Evolutionary conservation across 2,113 vertebrate genomes (phyloP).

Genomic region (Gila orcuttii): DNA sequence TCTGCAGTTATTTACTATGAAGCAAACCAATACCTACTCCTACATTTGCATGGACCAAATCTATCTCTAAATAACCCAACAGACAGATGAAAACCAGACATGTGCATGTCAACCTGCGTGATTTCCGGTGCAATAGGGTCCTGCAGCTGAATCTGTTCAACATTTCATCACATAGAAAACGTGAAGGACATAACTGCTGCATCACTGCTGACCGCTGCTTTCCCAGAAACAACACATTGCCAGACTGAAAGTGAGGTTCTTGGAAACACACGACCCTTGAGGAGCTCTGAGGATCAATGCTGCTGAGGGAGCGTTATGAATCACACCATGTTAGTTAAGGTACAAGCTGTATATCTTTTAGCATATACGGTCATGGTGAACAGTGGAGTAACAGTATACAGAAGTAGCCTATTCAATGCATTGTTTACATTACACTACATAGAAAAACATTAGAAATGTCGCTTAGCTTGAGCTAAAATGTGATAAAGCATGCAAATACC

Average conservation of each 20-base stretch:
- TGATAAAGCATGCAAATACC: background rate
- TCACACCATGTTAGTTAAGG: background rate
- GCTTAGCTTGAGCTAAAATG: background rate
- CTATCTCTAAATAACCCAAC: background rate
- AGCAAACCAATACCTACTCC: background rate
- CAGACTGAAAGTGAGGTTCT: background rate
- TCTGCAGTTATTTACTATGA: background rate
- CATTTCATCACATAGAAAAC: background rate
- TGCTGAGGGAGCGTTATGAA: background rate
- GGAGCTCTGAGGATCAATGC: background rate
- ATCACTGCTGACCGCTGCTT: slow-evolving; percentile 10
- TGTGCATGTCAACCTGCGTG: background rate
- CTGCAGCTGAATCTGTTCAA: background rate
- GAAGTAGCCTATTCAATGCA: background rate
- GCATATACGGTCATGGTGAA: background rate
- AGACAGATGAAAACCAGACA: background rate
- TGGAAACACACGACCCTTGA: background rate
- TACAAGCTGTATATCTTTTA: background rate
- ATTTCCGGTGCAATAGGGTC: background rate
- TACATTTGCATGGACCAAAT: background rate
- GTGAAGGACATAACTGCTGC: background rate
- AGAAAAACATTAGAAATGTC: background rate
- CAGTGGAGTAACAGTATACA: background rate
- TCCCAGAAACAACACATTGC: background rate
- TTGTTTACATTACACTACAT: background rate